A percentile compares a stretch with the other conserved stretches of the same genome.
These are phyloP conservation scores for Lathamus discolor DNA, from an alignment of 2,113 vertebrate genomes.

Conservation along the genomic window DNA sequence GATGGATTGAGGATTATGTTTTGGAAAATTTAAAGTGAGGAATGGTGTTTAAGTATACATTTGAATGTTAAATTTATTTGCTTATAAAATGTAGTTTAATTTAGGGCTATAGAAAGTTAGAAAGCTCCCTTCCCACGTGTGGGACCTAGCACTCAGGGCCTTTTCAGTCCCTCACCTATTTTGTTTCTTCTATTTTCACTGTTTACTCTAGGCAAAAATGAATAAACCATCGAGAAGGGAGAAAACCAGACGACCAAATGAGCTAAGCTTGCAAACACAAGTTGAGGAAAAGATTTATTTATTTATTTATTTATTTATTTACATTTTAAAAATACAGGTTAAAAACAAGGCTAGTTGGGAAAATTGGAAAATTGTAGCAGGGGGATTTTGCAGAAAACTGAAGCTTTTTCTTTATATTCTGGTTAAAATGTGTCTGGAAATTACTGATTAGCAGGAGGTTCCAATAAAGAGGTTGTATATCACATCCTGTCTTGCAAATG, in stretches of 20 bases:
- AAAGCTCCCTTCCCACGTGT: fast-evolving
- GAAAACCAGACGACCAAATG: fast-evolving
- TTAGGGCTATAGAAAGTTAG: background rate
- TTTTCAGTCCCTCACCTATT: background rate
- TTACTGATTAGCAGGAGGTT: background rate
- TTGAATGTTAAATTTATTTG: background rate
- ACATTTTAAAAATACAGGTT: fast-evolving
- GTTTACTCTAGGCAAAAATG: background rate
- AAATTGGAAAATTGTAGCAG: background rate
- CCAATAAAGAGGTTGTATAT: background rate
- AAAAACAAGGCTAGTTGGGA: fast-evolving
- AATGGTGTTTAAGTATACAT: background rate
- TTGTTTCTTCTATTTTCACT: background rate
- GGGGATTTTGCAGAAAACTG: background rate
- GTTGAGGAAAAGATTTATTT: fast-evolving
- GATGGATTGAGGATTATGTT: background rate
- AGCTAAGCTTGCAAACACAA: background rate
- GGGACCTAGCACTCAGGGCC: fast-evolving
- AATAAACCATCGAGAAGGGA: background rate
- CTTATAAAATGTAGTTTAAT: background rate
- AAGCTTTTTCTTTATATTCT: background rate
- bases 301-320: background rate
- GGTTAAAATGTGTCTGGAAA: background rate
- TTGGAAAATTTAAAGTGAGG: background rate
- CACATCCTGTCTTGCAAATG: background rate